A percentile compares a stretch with the other conserved stretches of the same genome.
Conservation (phyloP, 1,140 invertebrate genomes). For the Brevipalpus yothersi region DNA sequence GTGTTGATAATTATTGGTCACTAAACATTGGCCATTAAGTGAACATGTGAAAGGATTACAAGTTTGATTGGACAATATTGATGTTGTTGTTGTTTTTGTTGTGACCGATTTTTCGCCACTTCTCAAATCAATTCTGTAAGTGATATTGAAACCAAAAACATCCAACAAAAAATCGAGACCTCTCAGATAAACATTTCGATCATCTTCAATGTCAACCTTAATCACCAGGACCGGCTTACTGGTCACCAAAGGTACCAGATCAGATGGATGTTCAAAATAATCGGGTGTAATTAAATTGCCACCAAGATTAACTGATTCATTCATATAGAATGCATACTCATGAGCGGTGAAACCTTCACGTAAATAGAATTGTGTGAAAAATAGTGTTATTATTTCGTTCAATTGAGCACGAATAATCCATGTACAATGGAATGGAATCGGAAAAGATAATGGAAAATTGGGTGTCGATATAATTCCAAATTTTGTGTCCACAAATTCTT, state of each 20-base stretch:
- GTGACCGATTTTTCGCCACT: slow-evolving; percentile 11
- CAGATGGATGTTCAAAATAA: not conserved
- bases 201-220: slow-evolving; percentile 38
- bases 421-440: slow-evolving; percentile 49
- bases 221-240: slow-evolving; percentile 47
- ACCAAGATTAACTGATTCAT: slow-evolving; percentile 14
- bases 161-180: slow-evolving; percentile 50
- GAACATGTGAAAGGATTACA: slow-evolving; percentile 54
- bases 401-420: slow-evolving; percentile 51
- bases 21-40: slow-evolving; percentile 53
- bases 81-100: slow-evolving; percentile 2
- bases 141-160: slow-evolving; percentile 75
- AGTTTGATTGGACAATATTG: not conserved
- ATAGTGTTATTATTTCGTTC: slow-evolving; percentile 41
- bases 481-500: not conserved
- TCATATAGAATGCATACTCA: slow-evolving; percentile 34
- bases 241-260: slow-evolving; percentile 24
- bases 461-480: slow-evolving; percentile 40
- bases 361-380: slow-evolving; percentile 63
- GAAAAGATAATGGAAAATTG: slow-evolving; percentile 47
- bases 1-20: slow-evolving; percentile 32
- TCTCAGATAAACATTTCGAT: slow-evolving; percentile 55
- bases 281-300: slow-evolving; percentile 12
- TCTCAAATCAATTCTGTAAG: slow-evolving; percentile 42
- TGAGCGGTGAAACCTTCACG: slow-evolving; percentile 49